Evolutionary conservation across 2,888 invertebrate species (phyloP).

Genomic region (Cetonia aurata): DNA sequence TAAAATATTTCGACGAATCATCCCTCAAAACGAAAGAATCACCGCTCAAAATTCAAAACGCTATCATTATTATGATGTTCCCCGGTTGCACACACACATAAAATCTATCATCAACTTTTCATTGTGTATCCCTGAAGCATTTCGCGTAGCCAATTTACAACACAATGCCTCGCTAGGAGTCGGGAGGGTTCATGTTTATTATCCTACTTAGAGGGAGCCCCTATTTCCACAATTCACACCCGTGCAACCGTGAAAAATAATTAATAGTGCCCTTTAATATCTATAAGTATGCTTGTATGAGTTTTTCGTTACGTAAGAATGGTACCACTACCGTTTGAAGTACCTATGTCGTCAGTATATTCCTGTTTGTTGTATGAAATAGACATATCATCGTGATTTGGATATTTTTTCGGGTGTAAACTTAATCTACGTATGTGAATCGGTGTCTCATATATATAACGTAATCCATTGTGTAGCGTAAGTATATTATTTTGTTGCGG

Average conservation of each 20-base stretch:
- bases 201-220: background rate
- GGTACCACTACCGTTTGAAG: background rate
- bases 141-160: conserved; percentile 10
- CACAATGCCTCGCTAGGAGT: background rate
- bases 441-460: background rate
- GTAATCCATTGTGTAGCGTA: background rate
- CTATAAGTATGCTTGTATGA: background rate
- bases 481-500: background rate
- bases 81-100: too few relatives aligned
- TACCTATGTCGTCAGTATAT: background rate
- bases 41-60: too few relatives aligned
- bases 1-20: too few relatives aligned
- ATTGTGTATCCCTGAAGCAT: background rate
- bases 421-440: background rate
- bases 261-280: conserved; percentile 63
- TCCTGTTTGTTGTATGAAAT: too few relatives aligned
- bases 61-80: too few relatives aligned
- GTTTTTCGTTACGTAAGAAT: conserved; percentile 11
- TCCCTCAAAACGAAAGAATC: too few relatives aligned
- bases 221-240: conserved; percentile 56
- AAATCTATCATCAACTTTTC: conserved; percentile 5
- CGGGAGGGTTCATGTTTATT: background rate
- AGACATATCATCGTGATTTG: too few relatives aligned
- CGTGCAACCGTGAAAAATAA: conserved; percentile 67
- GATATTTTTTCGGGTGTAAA: background rate